These are phyloP conservation scores for Sinotaia quadrata DNA, from an alignment of 2,888 invertebrate genomes.

Conservation along the genomic window DNA sequence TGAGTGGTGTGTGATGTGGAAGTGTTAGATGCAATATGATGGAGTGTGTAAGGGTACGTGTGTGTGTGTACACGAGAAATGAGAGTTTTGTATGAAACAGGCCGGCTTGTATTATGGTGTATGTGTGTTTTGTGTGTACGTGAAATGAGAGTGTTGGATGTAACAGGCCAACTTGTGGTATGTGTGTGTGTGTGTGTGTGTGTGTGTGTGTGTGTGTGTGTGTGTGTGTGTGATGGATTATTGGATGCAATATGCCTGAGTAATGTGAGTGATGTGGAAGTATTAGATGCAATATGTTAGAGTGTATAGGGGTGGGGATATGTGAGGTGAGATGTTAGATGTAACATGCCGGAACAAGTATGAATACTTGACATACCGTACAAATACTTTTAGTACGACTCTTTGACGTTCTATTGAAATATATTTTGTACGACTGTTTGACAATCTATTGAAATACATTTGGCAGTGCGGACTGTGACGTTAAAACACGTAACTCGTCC, in stretches of 20 bases:
- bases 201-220: background rate
- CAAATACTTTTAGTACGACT: too few species aligned
- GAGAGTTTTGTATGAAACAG: too few species aligned
- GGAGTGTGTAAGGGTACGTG: background rate
- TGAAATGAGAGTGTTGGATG: background rate
- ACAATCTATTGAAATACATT: too few species aligned
- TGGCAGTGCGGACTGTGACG: too few species aligned
- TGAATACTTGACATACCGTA: too few species aligned
- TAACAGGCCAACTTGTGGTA: background rate
- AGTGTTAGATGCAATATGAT: background rate
- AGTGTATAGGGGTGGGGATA: background rate
- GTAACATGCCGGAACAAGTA: too few species aligned
- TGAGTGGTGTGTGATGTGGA: background rate
- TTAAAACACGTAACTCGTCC: too few species aligned
- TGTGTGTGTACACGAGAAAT: slow-evolving; percentile 4
- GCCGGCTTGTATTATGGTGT: background rate
- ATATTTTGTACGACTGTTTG: too few species aligned
- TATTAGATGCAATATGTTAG: background rate
- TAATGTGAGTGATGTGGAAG: background rate
- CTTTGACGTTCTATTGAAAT: too few species aligned
- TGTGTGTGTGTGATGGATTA: background rate
- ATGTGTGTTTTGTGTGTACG: slow-evolving; percentile 1
- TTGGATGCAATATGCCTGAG: background rate
- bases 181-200: slow-evolving; percentile 5
- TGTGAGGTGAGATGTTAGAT: too few species aligned